Conservation (phyloP, 2,113 vertebrate genomes). For the Anas platyrhynchos region DNA sequence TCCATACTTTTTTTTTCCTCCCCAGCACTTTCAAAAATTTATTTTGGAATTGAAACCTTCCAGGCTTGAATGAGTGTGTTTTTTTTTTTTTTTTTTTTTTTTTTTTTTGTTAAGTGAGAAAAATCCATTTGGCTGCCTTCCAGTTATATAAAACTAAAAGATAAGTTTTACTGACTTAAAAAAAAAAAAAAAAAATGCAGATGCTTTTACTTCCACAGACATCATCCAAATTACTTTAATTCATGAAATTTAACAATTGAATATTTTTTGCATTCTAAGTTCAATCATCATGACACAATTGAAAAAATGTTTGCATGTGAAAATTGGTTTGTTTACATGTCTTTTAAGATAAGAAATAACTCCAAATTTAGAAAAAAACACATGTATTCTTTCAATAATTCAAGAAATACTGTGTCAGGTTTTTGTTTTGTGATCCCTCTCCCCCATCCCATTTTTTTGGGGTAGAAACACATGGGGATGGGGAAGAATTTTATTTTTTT, state of each 20-base stretch:
- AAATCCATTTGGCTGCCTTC: neutral
- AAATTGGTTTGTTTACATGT: neutral
- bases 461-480: neutral
- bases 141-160: neutral
- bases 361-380: neutral
- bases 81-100: neutral
- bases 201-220: neutral
- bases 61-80: accelerated
- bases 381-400: neutral
- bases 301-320: neutral
- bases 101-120: neutral
- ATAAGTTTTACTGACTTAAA: neutral
- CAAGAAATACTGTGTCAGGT: neutral
- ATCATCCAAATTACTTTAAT: neutral
- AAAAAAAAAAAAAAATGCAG: neutral
- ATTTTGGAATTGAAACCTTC: neutral
- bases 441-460: neutral
- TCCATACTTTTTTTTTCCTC: neutral
- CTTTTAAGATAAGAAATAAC: neutral
- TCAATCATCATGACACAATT: neutral
- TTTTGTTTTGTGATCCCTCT: neutral
- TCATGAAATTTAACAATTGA: neutral
- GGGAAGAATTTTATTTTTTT: neutral
- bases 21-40: neutral
- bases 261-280: neutral